A percentile compares a stretch with the other conserved stretches of the same genome.
phyloP scores from a whole-genome alignment of 2,113 vertebrate species.

The Gambusia affinis region DNA sequence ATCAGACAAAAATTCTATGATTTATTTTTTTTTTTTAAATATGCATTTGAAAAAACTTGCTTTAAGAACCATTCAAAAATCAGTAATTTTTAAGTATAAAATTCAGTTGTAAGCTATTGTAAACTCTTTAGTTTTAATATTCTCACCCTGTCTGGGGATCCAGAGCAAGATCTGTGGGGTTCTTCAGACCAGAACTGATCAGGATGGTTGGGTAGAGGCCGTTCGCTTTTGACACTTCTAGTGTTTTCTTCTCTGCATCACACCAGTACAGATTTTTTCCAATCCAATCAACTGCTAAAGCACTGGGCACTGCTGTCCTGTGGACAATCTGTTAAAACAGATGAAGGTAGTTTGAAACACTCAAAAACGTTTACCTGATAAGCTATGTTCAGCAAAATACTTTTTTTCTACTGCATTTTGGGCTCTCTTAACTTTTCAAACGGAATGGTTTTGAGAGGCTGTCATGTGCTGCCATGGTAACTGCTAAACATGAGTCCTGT shows the following conservation, averaged over 20 bases:
- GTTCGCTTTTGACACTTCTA: constrained; percentile 96
- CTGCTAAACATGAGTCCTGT: not conserved
- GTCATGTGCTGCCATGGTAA: constrained; percentile 11
- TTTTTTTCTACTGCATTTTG: not conserved
- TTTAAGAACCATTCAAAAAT: not conserved
- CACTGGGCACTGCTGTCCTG: constrained; percentile 92
- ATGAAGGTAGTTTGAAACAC: not conserved
- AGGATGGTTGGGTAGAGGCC: constrained; percentile 93
- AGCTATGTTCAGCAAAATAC: not conserved
- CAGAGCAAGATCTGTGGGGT: constrained; percentile 89
- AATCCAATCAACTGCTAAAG: constrained; percentile 96
- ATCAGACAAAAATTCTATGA: not conserved
- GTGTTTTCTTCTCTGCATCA: constrained; percentile 92
- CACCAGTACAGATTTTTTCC: constrained; percentile 99
- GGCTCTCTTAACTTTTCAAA: not conserved
- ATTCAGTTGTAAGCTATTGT: no score
- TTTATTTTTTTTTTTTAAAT: no score
- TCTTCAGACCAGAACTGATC: constrained; percentile 89
- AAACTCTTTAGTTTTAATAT: not conserved
- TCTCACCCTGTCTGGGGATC: constrained; percentile 91
- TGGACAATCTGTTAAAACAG: constrained; percentile 87
- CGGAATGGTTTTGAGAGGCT: not conserved
- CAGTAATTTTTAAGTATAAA: no score
- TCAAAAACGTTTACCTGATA: not conserved
- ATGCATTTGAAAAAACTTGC: not conserved